phyloP scores from a whole-genome alignment of 1,140 invertebrate genomes.

The Megalonaias nervosa region DNA sequence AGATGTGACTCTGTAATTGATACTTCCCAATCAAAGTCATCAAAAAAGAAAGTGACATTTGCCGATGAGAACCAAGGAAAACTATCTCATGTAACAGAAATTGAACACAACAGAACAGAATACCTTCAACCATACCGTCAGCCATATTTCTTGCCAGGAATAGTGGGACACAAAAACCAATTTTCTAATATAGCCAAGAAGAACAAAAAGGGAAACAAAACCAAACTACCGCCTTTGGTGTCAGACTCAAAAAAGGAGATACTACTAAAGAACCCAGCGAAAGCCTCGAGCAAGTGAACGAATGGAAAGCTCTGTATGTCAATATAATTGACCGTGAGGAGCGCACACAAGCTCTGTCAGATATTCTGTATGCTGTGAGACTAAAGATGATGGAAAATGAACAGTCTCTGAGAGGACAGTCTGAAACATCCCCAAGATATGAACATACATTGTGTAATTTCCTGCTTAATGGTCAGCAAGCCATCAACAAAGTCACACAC shows the following conservation, averaged over 20 bases:
- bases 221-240: no score
- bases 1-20: slow-evolving; percentile 25
- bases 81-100: not conserved
- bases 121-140: no score
- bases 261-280: slow-evolving; percentile 19
- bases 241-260: no score
- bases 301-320: slow-evolving; percentile 52
- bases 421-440: slow-evolving; percentile 1
- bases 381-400: slow-evolving; percentile 53
- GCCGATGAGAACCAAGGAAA: slow-evolving; percentile 24
- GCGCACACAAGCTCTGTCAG: slow-evolving; percentile 45
- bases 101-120: no score
- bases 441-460: slow-evolving; percentile 33
- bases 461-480: slow-evolving; percentile 13
- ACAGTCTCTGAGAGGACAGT: slow-evolving; percentile 45
- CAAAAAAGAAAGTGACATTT: slow-evolving; percentile 33
- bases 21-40: slow-evolving; percentile 9
- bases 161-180: no score
- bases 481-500: slow-evolving; percentile 11
- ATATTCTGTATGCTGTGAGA: slow-evolving; percentile 51
- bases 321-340: slow-evolving; percentile 46
- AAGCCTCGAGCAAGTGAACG: slow-evolving; percentile 36
- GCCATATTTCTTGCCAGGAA: no score
- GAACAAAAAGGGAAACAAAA: no score
- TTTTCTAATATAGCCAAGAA: no score